Percentiles rank a stretch among this genome's conserved stretches.
Conservation (phyloP, 2,888 invertebrate genomes). For the Eupithecia abbreviata region DNA sequence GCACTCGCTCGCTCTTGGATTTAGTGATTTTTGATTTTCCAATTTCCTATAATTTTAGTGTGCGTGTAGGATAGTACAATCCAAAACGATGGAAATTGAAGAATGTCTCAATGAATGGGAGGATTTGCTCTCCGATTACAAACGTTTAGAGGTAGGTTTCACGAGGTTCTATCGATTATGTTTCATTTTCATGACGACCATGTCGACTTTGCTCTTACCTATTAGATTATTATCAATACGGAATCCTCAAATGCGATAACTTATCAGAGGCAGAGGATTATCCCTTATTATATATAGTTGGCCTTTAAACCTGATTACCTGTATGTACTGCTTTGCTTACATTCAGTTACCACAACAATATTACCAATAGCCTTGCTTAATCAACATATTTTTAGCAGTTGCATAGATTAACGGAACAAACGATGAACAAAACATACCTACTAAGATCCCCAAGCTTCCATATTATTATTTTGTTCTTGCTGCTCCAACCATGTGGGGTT, state of each 20-base stretch:
- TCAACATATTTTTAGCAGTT: not conserved
- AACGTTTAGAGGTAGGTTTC: slow-evolving; percentile 89
- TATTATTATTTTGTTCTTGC: not conserved
- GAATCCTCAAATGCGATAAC: not conserved
- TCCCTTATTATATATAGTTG: not conserved
- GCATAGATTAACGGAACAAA: not conserved
- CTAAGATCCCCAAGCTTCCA: not conserved
- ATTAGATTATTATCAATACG: not conserved
- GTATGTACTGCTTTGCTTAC: not conserved
- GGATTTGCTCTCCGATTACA: slow-evolving; percentile 90
- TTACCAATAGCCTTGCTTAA: not conserved
- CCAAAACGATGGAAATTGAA: slow-evolving; percentile 81
- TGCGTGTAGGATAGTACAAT: slow-evolving; percentile 35
- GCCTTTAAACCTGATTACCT: not conserved
- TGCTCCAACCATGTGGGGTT: not conserved
- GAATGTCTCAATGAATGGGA: slow-evolving; percentile 90
- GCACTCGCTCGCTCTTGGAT: slow-evolving; percentile 2
- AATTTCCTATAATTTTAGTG: slow-evolving; percentile 37
- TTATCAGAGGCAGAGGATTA: slow-evolving; percentile 1
- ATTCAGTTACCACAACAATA: not conserved
- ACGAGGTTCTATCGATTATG: slow-evolving; percentile 29
- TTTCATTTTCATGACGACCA: slow-evolving; percentile 38
- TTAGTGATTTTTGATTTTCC: slow-evolving; percentile 24
- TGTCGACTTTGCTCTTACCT: slow-evolving; percentile 17
- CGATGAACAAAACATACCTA: not conserved